A percentile compares a stretch with the other conserved stretches of the same genome.
Evolutionary conservation across 2,113 vertebrate species (phyloP).

Genomic region (Hemibagrus wyckioides): DNA sequence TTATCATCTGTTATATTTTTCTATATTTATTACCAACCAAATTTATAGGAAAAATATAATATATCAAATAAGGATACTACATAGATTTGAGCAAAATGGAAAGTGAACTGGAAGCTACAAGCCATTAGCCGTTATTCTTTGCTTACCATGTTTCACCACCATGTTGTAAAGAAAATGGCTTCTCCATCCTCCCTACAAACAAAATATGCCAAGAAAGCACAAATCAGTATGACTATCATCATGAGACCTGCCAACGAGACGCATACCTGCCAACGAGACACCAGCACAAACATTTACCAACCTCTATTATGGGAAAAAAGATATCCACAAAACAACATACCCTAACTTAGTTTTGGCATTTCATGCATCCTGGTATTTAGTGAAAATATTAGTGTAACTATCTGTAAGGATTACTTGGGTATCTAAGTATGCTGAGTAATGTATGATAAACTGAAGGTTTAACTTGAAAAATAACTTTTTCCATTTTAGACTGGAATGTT

Average conservation of each 20-base stretch:
- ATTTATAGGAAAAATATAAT: not conserved
- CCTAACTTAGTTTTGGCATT: not conserved
- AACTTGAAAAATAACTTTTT: not conserved
- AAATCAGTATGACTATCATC: not conserved
- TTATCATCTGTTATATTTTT: not conserved
- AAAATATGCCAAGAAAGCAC: not conserved
- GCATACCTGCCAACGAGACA: not conserved
- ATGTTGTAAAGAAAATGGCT: not conserved
- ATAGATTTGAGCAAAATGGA: not conserved
- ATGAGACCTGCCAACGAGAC: not conserved
- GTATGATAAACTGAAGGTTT: not conserved
- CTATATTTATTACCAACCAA: not conserved
- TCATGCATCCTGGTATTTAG: not conserved
- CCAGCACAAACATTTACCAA: conserved; percentile 22
- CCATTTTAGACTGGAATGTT: not conserved
- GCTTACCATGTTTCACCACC: not conserved
- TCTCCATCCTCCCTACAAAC: not conserved
- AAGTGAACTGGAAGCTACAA: not conserved
- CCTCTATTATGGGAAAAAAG: conserved; percentile 12
- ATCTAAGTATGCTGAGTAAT: not conserved
- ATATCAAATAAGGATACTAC: not conserved
- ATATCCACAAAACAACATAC: not conserved
- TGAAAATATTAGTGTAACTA: not conserved
- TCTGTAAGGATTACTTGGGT: not conserved
- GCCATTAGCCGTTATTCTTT: not conserved